These are phyloP conservation scores for Grallaria varia DNA, from an alignment of 2,113 vertebrate genomes.

Conservation along the genomic window DNA sequence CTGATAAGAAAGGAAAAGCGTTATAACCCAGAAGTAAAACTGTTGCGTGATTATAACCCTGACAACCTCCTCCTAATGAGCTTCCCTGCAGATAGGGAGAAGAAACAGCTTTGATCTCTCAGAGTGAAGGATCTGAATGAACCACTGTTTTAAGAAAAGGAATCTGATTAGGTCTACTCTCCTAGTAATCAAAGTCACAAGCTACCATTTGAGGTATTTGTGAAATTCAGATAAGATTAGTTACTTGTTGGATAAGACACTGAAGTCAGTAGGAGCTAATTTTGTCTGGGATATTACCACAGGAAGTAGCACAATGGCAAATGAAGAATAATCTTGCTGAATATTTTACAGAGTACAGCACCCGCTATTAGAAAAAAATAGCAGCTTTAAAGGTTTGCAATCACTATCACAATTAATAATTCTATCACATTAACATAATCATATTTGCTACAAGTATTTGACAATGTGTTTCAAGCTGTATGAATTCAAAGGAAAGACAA, in stretches of 20 bases:
- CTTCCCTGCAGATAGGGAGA: conserved; percentile 74
- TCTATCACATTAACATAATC: background rate
- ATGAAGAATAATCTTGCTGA: background rate
- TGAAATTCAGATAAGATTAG: conserved; percentile 78
- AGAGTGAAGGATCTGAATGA: conserved; percentile 64
- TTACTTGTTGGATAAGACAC: conserved; percentile 60
- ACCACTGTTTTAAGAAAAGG: conserved; percentile 76
- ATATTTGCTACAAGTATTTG: background rate
- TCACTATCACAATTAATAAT: background rate
- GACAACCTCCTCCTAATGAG: conserved; percentile 77
- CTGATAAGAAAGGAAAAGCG: conserved; percentile 75
- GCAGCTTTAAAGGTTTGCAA: background rate
- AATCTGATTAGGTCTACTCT: conserved; percentile 69
- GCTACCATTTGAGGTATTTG: conserved; percentile 78
- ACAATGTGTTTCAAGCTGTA: background rate
- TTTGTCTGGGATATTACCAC: conserved; percentile 60
- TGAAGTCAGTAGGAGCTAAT: conserved; percentile 63
- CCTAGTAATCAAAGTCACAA: conserved; percentile 76
- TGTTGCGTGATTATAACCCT: conserved; percentile 78
- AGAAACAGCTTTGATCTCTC: conserved; percentile 79
- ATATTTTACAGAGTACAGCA: background rate
- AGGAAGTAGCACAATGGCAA: conserved; percentile 11
- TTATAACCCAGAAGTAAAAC: conserved; percentile 77
- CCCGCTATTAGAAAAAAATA: background rate
- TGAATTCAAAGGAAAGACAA: background rate